phyloP scores from a whole-genome alignment of 2,888 invertebrate species.

The Drosophila stalkeri region DNA sequence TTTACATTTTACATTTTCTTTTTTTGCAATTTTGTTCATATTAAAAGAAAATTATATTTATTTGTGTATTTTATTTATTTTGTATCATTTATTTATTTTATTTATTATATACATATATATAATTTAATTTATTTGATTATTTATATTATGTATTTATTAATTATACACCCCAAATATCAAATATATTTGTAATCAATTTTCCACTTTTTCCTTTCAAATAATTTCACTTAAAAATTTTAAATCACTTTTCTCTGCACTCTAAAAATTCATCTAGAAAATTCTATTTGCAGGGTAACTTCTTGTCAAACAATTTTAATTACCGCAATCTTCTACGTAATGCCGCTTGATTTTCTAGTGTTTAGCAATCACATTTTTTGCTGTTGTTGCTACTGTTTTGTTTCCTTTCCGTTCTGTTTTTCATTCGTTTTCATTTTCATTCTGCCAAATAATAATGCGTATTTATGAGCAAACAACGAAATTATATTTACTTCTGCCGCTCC shows the following conservation, averaged over 20 bases:
- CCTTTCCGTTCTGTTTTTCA: slow-evolving; percentile 1
- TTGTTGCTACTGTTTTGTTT: slow-evolving; percentile 1
- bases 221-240: not conserved
- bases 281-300: not conserved
- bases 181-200: not conserved
- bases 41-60: no score
- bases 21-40: no score
- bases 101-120: no score
- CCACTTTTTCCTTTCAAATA: not conserved
- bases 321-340: not conserved
- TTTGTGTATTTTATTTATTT: no score
- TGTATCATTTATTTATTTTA: no score
- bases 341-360: slow-evolving; percentile 8
- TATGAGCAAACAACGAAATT: slow-evolving; percentile 80
- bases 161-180: not conserved
- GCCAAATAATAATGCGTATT: slow-evolving; percentile 77
- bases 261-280: not conserved
- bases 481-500: slow-evolving; percentile 77
- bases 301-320: not conserved
- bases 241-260: not conserved
- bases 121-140: no score
- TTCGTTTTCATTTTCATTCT: slow-evolving; percentile 50
- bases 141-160: not conserved
- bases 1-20: no score
- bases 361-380: not conserved